These are phyloP conservation scores for Brenthis ino DNA, from an alignment of 2,888 invertebrate genomes.

Conservation along the genomic window DNA sequence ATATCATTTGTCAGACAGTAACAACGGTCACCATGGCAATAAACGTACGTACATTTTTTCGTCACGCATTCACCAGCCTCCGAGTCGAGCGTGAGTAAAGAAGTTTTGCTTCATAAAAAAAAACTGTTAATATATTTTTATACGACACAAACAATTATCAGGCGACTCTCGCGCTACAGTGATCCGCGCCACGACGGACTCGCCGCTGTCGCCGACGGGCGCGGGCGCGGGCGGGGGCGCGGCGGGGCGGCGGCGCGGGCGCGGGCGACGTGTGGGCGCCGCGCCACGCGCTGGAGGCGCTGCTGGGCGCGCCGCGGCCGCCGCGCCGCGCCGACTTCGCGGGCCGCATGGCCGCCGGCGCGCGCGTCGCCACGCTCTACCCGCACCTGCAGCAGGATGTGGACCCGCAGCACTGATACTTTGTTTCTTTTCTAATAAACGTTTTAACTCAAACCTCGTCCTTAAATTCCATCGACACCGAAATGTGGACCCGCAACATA, in stretches of 20 bases:
- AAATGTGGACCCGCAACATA: no score
- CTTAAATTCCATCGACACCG: no score
- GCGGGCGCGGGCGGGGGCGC: slow-evolving; percentile 65
- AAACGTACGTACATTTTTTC: no score
- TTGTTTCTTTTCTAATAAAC: not conserved
- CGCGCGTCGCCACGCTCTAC: slow-evolving; percentile 87
- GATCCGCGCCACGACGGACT: slow-evolving; percentile 90
- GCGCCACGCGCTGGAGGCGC: slow-evolving; percentile 79
- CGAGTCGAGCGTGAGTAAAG: no score
- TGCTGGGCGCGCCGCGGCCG: slow-evolving; percentile 78
- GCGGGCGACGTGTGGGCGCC: slow-evolving; percentile 68
- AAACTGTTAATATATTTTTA: no score
- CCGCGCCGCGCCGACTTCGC: slow-evolving; percentile 82
- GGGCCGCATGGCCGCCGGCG: slow-evolving; percentile 85
- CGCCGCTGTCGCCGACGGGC: slow-evolving; percentile 91
- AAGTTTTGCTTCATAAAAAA: no score
- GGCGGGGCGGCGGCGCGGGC: slow-evolving; percentile 49
- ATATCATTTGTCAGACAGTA: no score
- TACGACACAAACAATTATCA: no score
- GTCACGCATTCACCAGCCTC: no score
- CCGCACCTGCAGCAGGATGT: slow-evolving; percentile 83
- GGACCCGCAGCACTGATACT: slow-evolving; percentile 58
- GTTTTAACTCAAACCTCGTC: no score
- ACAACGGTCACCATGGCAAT: no score
- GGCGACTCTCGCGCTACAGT: slow-evolving; percentile 62